phyloP scores from a whole-genome alignment of 2,888 invertebrate species.

The Drosophila hamatofila region DNA sequence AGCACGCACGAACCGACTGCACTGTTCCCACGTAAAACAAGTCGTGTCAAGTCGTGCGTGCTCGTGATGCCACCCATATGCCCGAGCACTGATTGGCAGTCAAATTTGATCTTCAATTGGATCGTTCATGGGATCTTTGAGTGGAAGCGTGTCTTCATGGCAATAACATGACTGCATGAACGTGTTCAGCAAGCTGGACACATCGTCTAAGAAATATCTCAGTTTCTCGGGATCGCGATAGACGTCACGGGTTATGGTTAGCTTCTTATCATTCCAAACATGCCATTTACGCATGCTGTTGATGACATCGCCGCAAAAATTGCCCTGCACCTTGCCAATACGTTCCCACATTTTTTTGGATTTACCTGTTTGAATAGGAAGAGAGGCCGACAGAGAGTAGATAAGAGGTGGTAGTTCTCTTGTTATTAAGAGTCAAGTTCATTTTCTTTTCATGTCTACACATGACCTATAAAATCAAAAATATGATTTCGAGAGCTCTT shows the following conservation, averaged over 20 bases:
- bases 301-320: constrained; percentile 72
- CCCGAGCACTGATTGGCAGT: neutral
- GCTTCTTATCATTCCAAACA: constrained; percentile 53
- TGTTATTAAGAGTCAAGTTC: neutral
- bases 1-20: neutral
- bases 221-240: constrained; percentile 61
- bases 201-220: constrained; percentile 42
- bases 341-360: neutral
- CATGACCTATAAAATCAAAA: no score
- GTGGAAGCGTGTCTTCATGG: neutral
- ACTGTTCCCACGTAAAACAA: no score
- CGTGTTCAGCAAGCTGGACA: neutral
- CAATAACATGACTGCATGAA: constrained; percentile 31
- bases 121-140: no score
- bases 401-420: neutral
- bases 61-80: neutral
- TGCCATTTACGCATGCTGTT: constrained; percentile 78
- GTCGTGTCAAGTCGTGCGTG: neutral
- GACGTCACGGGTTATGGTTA: constrained; percentile 46
- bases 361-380: constrained; percentile 32
- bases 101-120: no score
- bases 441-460: no score
- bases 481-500: no score
- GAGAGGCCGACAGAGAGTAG: no score
- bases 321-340: neutral